phyloP scores from a whole-genome alignment of 2,113 vertebrate genomes.

The Paradoxurus hermaphroditus region DNA sequence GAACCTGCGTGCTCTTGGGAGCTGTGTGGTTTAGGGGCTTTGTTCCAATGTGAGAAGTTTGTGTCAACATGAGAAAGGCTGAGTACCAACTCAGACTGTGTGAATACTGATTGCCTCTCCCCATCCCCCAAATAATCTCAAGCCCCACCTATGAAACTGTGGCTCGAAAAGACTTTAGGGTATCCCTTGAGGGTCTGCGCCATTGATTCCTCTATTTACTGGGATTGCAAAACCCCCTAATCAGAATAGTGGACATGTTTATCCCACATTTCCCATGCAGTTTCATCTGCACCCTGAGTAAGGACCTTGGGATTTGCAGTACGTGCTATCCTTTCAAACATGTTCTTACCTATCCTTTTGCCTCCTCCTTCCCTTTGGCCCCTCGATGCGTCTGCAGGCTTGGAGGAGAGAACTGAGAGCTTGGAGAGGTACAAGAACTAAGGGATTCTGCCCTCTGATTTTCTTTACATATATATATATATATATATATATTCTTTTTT shows the following conservation, averaged over 20 bases:
- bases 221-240: background rate
- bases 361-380: background rate
- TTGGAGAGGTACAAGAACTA: background rate
- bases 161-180: background rate
- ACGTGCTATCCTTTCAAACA: background rate
- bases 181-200: background rate
- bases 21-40: background rate
- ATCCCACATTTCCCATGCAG: fast-evolving
- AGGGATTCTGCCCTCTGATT: background rate
- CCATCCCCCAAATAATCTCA: background rate
- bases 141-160: background rate
- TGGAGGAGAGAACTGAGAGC: background rate
- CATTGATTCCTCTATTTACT: background rate
- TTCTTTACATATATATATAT: too few species aligned
- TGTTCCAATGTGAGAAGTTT: background rate
- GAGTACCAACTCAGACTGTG: background rate
- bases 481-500: too few species aligned
- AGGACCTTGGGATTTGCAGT: background rate
- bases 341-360: background rate
- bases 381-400: background rate
- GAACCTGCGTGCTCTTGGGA: background rate
- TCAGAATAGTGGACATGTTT: background rate
- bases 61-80: background rate
- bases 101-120: background rate
- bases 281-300: background rate